Evolutionary conservation across 2,113 vertebrate species (phyloP).

Genomic region (Cisticola juncidis): DNA sequence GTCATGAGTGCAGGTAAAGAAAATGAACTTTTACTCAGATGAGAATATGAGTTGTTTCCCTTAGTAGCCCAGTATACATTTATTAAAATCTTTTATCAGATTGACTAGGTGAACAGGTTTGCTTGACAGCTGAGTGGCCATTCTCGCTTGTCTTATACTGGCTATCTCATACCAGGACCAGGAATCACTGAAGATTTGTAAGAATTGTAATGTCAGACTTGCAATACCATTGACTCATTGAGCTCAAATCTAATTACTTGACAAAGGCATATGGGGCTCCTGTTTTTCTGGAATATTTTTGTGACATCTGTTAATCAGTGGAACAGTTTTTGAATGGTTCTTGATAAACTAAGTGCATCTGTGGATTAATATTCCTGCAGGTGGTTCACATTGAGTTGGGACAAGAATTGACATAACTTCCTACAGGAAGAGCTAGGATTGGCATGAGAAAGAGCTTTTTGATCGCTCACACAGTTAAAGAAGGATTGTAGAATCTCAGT

Average conservation of each 20-base stretch:
- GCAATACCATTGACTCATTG: neutral
- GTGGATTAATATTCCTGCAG: neutral
- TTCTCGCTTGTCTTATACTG: neutral
- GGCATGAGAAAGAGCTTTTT: neutral
- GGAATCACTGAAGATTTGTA: neutral
- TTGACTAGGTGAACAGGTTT: neutral
- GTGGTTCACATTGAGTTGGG: neutral
- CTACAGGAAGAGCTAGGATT: neutral
- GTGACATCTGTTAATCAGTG: neutral
- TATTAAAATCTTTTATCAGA: neutral
- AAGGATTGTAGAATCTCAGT: neutral
- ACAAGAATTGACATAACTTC: neutral
- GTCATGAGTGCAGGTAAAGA: constrained; percentile 94
- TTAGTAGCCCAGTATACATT: neutral
- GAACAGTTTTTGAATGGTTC: neutral
- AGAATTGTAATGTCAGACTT: neutral
- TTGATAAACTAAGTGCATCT: neutral
- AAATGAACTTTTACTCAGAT: neutral
- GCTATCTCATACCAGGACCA: neutral
- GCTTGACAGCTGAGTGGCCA: neutral
- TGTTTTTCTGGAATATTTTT: neutral
- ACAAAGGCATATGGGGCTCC: neutral
- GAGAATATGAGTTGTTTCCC: neutral
- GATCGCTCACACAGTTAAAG: neutral
- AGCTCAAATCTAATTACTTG: neutral